phyloP scores from a whole-genome alignment of 2,797 vertebrate genomes.

The Chaetophractus vellerosus region DNA sequence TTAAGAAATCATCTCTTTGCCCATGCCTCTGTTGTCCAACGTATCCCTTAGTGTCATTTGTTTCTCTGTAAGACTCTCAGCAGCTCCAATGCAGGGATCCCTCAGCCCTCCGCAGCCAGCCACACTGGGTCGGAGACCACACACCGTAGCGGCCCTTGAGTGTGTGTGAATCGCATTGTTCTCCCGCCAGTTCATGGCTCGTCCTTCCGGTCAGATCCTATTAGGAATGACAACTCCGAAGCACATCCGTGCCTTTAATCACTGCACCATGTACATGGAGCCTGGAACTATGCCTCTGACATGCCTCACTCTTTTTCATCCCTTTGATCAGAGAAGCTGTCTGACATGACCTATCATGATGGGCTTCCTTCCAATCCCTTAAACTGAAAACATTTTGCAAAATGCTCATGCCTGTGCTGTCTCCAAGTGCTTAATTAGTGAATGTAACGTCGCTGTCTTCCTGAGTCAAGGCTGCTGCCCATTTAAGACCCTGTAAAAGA shows the following conservation, averaged over 20 bases:
- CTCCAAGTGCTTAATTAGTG: not conserved
- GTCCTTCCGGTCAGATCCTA: not conserved
- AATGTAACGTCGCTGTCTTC: not conserved
- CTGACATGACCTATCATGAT: not conserved
- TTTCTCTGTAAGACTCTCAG: not conserved
- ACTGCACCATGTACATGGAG: not conserved
- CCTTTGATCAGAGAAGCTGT: conserved; percentile 58
- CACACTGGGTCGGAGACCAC: accelerated
- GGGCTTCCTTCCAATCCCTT: conserved; percentile 37
- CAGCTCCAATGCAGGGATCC: not conserved
- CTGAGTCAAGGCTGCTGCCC: not conserved
- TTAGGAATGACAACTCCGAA: conserved; percentile 10
- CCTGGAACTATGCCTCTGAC: not conserved
- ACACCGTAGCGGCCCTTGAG: no score
- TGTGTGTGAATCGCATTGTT: not conserved
- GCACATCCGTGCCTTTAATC: conserved; percentile 31
- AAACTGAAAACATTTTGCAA: conserved; percentile 58
- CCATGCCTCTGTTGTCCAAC: not conserved
- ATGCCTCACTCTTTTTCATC: not conserved
- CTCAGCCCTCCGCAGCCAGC: no score
- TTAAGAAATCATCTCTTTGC: not conserved
- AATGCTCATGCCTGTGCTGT: not conserved
- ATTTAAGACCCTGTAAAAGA: not conserved
- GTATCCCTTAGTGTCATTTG: not conserved
- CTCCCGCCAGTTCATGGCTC: accelerated